Evolutionary conservation across 1,140 invertebrate genomes (phyloP).

Genomic region (Bombus confusus): DNA sequence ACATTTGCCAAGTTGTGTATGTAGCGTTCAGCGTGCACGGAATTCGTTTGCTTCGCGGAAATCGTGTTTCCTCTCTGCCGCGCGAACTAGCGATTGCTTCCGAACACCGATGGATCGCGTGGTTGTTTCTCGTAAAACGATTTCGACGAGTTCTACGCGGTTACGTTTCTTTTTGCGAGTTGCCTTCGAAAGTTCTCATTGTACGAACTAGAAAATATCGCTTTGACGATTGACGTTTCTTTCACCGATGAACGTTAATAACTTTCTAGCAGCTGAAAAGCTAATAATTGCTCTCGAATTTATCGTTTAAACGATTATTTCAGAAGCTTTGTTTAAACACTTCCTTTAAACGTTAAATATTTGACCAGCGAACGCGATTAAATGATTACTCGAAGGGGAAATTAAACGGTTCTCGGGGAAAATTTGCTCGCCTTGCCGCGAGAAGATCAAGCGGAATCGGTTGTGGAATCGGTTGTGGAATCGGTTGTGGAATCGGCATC

Average conservation of each 20-base stretch:
- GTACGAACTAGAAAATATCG: not conserved
- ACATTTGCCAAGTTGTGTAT: not conserved
- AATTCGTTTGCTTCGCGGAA: slow-evolving; percentile 37
- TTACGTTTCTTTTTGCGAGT: not conserved
- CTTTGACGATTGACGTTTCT: not conserved
- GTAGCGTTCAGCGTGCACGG: slow-evolving; percentile 17
- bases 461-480: not conserved
- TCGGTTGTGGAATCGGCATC: not conserved
- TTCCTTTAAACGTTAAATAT: not conserved
- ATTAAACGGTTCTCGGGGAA: not conserved
- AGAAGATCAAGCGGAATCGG: not conserved
- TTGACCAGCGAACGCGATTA: not conserved
- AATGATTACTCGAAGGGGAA: not conserved
- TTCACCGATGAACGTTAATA: not conserved
- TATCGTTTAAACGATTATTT: not conserved
- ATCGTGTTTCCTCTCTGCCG: slow-evolving; percentile 18
- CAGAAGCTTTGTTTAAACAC: not conserved
- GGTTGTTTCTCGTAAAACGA: slow-evolving; percentile 12
- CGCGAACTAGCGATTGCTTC: slow-evolving; percentile 17
- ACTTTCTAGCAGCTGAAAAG: not conserved
- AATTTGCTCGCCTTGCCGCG: not conserved
- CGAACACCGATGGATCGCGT: not conserved
- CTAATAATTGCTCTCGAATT: not conserved
- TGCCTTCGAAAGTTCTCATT: not conserved
- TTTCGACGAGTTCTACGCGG: not conserved